Evolutionary conservation across 2,888 invertebrate genomes (phyloP), one percentile per base, ranked within the genome.

Genomic region (Pterostichus madidus): DNA sequence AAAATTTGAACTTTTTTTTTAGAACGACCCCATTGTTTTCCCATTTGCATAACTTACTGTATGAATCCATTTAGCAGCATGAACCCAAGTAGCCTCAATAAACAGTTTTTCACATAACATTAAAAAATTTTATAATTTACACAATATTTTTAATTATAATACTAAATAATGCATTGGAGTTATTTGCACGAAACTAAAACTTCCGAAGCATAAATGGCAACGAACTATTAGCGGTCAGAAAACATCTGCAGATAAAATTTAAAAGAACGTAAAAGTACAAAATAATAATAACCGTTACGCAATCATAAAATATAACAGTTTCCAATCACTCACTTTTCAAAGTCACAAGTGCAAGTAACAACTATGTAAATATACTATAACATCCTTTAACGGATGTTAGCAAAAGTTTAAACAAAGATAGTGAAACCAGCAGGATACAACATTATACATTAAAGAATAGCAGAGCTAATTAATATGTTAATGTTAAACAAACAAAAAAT

Each of bases 371-470:
- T 49, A 49, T 49, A 1, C 49, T 49, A 8, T n/a, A 49, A 49
- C 49, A 49, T 49, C 39, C 39, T 49, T 5, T 49, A 49, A 49
- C 49, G 49, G 49, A 49, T n/a, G 49, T 11, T 49, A 49, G 49
- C 49, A 49, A 49, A 49, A 49, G 49, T 49, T n/a, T 10, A 49
- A 49, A 49, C 49, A 49, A 13, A 49, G 49, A 49, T 49, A 49
- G 49, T 49, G 49, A 49, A 49, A 49, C 49, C 13, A 49, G 2
- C 11, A 49, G 5, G 8, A 6, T 1, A 39, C 39, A 39, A 52
- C 56, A 17, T 31, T 17, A 56, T 56, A 1, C 6, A 39, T 39
- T 39, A 56, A 56, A 56, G 15, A 56, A 56, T 56, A 56, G 5
- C 17, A 56, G 6, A 10, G 5, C 4, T 56, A 17, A 56, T 56